phyloP scores from a whole-genome alignment of 1,140 invertebrate genomes.

The Camponotus pennsylvanicus region DNA sequence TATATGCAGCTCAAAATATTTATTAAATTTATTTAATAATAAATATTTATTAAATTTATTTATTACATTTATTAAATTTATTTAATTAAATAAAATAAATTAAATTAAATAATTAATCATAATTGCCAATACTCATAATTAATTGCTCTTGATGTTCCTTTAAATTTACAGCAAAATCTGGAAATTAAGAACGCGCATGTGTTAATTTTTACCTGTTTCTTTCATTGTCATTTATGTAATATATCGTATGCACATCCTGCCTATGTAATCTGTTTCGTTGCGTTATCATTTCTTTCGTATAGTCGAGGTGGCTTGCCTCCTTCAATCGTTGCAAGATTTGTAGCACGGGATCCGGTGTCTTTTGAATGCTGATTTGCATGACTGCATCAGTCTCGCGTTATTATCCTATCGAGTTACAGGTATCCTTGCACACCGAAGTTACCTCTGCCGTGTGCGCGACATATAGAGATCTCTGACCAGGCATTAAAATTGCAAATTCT shows the following conservation, averaged over 20 bases:
- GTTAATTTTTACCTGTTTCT: not conserved
- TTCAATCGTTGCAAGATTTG: constrained; percentile 50
- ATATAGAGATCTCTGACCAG: constrained; percentile 57
- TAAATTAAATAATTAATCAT: no score
- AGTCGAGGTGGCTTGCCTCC: not conserved
- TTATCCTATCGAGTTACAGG: constrained; percentile 68
- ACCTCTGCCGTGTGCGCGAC: constrained; percentile 7
- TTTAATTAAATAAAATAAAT: no score
- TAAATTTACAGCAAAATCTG: not conserved
- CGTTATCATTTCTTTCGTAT: constrained; percentile 27
- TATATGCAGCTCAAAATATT: no score
- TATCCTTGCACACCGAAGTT: constrained; percentile 45
- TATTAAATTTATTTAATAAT: no score
- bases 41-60: no score
- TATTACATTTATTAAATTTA: no score
- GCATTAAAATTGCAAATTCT: constrained; percentile 84
- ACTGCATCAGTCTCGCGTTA: constrained; percentile 67
- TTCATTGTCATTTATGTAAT: not conserved
- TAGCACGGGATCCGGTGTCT: constrained; percentile 59
- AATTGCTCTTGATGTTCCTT: not conserved
- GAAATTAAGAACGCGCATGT: not conserved
- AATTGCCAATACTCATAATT: not conserved
- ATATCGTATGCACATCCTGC: not conserved
- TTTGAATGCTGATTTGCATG: constrained; percentile 69
- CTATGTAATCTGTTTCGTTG: constrained; percentile 4